Conservation (phyloP, 2,888 invertebrate genomes). For the Callosobruchus maculatus region DNA sequence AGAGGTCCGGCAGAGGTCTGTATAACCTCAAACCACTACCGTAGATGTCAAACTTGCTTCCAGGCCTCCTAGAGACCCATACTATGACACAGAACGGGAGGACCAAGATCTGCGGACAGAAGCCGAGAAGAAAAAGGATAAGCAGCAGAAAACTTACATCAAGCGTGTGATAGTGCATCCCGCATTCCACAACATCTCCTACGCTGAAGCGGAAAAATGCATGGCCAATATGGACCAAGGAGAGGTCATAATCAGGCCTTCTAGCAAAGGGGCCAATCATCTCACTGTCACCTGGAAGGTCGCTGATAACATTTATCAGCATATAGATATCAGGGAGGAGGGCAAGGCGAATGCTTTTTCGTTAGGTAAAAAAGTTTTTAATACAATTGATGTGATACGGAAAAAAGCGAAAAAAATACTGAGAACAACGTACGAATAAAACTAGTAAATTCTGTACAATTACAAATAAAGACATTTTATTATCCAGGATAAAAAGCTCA, state of each 20-base stretch:
- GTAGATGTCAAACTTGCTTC: background rate
- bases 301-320: slow-evolving; percentile 88
- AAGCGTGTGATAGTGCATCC: slow-evolving; percentile 98
- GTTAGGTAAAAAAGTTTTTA: slow-evolving; percentile 58
- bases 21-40: no score
- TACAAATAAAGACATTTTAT: no score
- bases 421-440: no score
- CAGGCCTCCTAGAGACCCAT: slow-evolving; percentile 82
- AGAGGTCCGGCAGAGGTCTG: no score
- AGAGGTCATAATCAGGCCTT: slow-evolving; percentile 93
- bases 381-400: no score
- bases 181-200: slow-evolving; percentile 94
- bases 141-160: slow-evolving; percentile 81
- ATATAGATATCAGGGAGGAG: slow-evolving; percentile 93
- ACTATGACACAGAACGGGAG: slow-evolving; percentile 85
- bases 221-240: slow-evolving; percentile 94
- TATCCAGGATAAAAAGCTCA: no score
- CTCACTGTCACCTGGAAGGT: slow-evolving; percentile 99
- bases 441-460: no score
- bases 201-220: slow-evolving; percentile 85
- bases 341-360: slow-evolving; percentile 96
- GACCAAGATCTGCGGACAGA: slow-evolving; percentile 75
- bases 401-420: no score
- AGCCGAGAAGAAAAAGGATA: slow-evolving; percentile 76
- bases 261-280: slow-evolving; percentile 91